Evolutionary conservation across 1,140 invertebrate species (phyloP), one percentile per base, ranked within the genome.

Genomic region (Penaeus chinensis): DNA sequence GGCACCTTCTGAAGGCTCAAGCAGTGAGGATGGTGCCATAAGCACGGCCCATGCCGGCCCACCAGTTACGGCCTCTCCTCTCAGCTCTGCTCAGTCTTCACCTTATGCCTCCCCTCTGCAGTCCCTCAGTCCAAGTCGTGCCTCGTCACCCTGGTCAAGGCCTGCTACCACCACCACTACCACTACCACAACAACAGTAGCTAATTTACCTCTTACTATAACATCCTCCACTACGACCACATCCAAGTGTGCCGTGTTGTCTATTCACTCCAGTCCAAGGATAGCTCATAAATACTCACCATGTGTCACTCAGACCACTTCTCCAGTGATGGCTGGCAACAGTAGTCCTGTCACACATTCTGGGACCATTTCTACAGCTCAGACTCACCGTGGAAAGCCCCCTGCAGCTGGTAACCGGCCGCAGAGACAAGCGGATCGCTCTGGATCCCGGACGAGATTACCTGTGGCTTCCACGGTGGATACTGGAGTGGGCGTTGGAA

Each of bases 61-160:
- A 32, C 81, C 87, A 65, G 65, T 65, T n/a, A 63, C 87, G 47
- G 77, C 11, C 60, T 88, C 87, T 84, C 87, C 87, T 16, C 76
- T 88, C 32, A 88, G 87, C 65, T 88, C 87, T 61, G 81, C 87
- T 65, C 87, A 84, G 87, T 88, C 87, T 65, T 88, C 87, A 47
- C 87, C 87, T n/a, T 88, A 88, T 69, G 87, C 80, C 7, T 88
- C 87, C 32, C 87, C 87, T 65, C 82, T 80, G 10, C 87, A 88
- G 81, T 88, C 87, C 60, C 87, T 88, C 27, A 88, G 87, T 80
- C 87, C 87, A 65, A 88, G 87, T 83, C 87, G 87, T 77, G 87
- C 87, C 61, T 88, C 87, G 22, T 88, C 87, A 20, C 87, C 87
- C n/a, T 65, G 82, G 60, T 84, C 81, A n/a, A 74, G 87, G n/a